These are phyloP conservation scores for Microcebus tavaratra DNA, from an alignment of 2,113 vertebrate genomes.

Conservation along the genomic window DNA sequence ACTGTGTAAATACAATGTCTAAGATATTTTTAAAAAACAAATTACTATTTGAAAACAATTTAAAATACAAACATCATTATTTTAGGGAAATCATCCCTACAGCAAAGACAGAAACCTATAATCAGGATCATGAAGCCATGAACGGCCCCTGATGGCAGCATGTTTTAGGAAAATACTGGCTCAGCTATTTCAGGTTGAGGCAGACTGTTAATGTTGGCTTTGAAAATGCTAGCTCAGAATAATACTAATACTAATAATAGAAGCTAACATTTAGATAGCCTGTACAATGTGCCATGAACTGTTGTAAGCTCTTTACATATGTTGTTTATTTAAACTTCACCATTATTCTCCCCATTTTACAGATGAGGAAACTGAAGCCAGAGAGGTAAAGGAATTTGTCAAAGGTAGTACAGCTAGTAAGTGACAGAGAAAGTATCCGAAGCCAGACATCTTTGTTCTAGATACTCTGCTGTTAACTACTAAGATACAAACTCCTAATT, in stretches of 20 bases:
- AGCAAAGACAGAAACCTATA: constrained; percentile 38
- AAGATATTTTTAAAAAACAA: background rate
- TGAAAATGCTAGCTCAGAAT: constrained; percentile 38
- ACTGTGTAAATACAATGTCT: background rate
- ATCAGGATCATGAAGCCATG: background rate
- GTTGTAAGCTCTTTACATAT: too few species aligned
- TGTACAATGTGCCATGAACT: too few species aligned
- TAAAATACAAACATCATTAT: constrained; percentile 3
- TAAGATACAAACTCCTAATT: constrained; percentile 14
- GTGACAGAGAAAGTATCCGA: background rate
- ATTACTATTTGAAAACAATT: constrained; percentile 22
- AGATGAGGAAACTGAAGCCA: constrained; percentile 17
- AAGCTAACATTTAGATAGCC: too few species aligned
- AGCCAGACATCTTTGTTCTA: background rate
- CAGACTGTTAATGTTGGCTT: background rate
- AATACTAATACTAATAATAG: constrained; percentile 34
- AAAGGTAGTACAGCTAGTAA: background rate
- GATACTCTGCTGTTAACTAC: background rate
- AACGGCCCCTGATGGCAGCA: background rate
- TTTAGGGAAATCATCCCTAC: constrained; percentile 13
- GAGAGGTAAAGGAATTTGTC: background rate
- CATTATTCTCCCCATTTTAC: constrained; percentile 28
- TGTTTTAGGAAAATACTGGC: constrained; percentile 21
- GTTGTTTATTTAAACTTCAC: constrained; percentile 32
- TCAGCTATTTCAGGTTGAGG: constrained; percentile 12